Percentiles rank a stretch among this genome's conserved stretches.
phyloP scores from a whole-genome alignment of 2,888 invertebrate species.

The Balanococcus diminutus region DNA sequence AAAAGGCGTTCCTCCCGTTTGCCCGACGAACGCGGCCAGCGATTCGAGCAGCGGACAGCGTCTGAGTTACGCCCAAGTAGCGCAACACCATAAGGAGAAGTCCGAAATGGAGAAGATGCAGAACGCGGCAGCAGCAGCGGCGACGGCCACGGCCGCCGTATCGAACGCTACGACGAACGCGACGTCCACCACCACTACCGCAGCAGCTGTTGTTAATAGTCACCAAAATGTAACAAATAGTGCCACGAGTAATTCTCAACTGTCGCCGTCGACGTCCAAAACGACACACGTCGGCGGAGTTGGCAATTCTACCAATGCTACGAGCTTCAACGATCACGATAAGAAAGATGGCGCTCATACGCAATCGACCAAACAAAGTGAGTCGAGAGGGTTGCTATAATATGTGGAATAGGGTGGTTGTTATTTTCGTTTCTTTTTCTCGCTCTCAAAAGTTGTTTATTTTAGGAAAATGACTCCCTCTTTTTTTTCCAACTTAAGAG shows the following conservation, averaged over 20 bases:
- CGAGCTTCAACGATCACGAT: constrained; percentile 49
- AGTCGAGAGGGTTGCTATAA: not conserved
- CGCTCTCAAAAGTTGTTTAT: too few relatives aligned
- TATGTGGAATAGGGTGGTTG: not conserved
- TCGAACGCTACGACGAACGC: not conserved
- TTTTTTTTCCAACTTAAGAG: too few relatives aligned
- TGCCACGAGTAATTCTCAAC: constrained; percentile 44
- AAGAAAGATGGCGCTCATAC: constrained; percentile 32
- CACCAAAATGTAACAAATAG: constrained; percentile 42
- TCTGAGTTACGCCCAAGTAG: constrained; percentile 72
- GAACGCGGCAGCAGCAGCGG: constrained; percentile 60
- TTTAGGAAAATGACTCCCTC: too few relatives aligned
- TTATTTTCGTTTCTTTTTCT: not conserved
- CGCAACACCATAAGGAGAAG: constrained; percentile 69
- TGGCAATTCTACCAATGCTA: constrained; percentile 41
- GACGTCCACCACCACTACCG: constrained; percentile 56
- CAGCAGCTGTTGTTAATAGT: constrained; percentile 56
- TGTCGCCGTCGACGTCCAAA: not conserved
- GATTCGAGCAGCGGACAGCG: constrained; percentile 58
- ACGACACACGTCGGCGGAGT: constrained; percentile 14
- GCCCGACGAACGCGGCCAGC: not conserved
- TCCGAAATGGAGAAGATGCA: constrained; percentile 54
- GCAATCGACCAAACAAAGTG: constrained; percentile 37
- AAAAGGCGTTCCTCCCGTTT: constrained; percentile 52
- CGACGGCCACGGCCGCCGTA: constrained; percentile 62